Conservation (phyloP, 1,140 invertebrate genomes). For the Bombus difficillimus region DNA sequence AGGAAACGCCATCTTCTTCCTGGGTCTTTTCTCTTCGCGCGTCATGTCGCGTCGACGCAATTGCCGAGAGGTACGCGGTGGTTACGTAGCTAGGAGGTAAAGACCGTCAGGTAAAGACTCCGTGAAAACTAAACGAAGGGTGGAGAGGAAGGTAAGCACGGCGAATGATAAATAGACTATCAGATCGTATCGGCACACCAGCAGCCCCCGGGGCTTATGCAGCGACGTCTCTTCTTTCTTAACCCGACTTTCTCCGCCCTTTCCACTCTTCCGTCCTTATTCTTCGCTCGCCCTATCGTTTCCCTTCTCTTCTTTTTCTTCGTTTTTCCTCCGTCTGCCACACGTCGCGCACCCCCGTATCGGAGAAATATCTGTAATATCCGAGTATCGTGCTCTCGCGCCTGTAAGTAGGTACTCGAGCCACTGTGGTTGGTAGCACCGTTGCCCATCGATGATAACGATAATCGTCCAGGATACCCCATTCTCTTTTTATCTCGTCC, state of each 20-base stretch:
- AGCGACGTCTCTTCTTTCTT: background rate
- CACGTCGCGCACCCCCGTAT: constrained; percentile 24
- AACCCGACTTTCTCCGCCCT: constrained; percentile 1
- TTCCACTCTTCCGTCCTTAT: background rate
- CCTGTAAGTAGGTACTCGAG: constrained; percentile 45
- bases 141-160: constrained; percentile 49
- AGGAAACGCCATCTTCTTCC: background rate
- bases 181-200: constrained; percentile 60
- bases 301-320: background rate
- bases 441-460: constrained; percentile 56
- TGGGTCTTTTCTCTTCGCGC: background rate
- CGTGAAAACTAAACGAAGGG: constrained; percentile 53
- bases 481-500: constrained; percentile 40
- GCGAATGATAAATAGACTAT: constrained; percentile 69
- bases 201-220: constrained; percentile 40
- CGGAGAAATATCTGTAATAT: constrained; percentile 59
- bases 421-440: constrained; percentile 50
- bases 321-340: background rate
- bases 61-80: background rate
- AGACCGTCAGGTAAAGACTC: constrained; percentile 50
- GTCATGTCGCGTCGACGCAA: background rate
- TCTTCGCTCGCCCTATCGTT: no score
- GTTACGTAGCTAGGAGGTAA: constrained; percentile 50
- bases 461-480: constrained; percentile 57
- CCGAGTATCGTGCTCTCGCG: constrained; percentile 37